Evolutionary conservation across 1,140 invertebrate genomes (phyloP).

Genomic region (Agrypnia vestita): DNA sequence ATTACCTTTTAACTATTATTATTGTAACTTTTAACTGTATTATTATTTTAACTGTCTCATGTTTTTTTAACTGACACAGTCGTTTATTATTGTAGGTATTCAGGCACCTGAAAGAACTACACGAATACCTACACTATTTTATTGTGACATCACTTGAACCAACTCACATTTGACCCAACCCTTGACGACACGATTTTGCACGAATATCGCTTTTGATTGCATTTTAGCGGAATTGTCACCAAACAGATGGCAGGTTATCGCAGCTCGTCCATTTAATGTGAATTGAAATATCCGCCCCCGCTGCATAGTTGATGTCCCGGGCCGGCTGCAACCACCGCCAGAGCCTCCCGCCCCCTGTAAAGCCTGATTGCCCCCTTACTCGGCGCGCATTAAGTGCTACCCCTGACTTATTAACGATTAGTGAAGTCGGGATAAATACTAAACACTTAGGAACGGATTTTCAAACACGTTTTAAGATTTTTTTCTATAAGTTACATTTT

Average conservation of each 20-base stretch:
- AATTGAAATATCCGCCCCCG: background rate
- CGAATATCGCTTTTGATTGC: no score
- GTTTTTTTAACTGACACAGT: no score
- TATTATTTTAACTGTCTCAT: no score
- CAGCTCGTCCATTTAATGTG: slow-evolving; percentile 13
- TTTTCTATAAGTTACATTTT: no score
- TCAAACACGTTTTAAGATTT: background rate
- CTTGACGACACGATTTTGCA: no score
- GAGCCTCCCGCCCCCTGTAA: background rate
- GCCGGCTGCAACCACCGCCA: background rate
- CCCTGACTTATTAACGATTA: slow-evolving; percentile 25
- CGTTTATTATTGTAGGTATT: no score
- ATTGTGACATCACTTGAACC: no score
- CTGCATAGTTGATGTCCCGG: slow-evolving; percentile 7
- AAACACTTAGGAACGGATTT: slow-evolving; percentile 18
- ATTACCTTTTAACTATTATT: no score
- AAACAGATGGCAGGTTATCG: background rate
- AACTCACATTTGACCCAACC: no score
- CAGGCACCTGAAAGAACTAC: no score
- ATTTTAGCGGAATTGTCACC: background rate
- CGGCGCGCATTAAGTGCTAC: slow-evolving; percentile 16
- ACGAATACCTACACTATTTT: no score
- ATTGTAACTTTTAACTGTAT: no score
- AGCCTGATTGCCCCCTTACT: background rate
- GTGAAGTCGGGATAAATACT: background rate